Conservation (phyloP, 2,113 vertebrate genomes). For the Sinosuthora webbiana region DNA sequence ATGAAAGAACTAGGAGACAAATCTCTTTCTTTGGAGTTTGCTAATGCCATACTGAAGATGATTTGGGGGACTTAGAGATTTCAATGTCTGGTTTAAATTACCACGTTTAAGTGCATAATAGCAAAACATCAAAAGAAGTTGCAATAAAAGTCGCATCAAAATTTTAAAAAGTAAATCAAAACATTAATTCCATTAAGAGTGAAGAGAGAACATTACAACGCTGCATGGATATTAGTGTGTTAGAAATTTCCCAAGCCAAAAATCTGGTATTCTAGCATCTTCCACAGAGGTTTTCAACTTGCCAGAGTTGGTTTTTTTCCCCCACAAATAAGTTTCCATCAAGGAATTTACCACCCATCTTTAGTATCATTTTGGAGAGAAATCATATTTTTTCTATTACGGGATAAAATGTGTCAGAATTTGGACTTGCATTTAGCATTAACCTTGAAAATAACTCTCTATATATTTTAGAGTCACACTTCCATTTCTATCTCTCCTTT, state of each 20-base stretch:
- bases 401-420: not conserved
- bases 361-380: not conserved
- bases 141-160: not conserved
- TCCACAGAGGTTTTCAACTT: not conserved
- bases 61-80: not conserved
- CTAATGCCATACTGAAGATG: not conserved
- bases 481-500: not conserved
- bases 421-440: not conserved
- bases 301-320: not conserved
- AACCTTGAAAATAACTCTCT: not conserved
- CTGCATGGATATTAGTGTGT: not conserved
- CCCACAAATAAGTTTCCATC: not conserved
- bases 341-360: not conserved
- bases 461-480: not conserved
- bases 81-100: not conserved
- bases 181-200: not conserved
- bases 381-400: not conserved
- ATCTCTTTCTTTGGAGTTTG: not conserved
- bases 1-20: not conserved
- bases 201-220: not conserved
- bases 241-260: not conserved
- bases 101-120: not conserved
- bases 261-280: not conserved
- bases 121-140: not conserved
- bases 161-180: not conserved